phyloP scores from a whole-genome alignment of 2,888 invertebrate species.

The Mimachlamys varia region DNA sequence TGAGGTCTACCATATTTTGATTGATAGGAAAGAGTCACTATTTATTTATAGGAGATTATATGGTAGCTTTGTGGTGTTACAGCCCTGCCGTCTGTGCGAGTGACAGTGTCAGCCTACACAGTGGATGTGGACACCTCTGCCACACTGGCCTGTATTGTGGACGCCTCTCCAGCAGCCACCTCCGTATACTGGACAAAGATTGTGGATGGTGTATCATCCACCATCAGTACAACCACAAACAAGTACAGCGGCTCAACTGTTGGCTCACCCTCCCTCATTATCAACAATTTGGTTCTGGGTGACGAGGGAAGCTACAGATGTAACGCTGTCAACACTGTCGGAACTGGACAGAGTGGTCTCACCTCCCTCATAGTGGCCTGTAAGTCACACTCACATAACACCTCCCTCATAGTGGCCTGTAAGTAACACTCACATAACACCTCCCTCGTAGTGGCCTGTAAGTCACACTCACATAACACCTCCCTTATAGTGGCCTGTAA shows the following conservation, averaged over 20 bases:
- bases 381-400: neutral
- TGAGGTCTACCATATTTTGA: no score
- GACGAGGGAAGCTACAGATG: conserved; percentile 49
- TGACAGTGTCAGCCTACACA: conserved; percentile 36
- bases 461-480: no score
- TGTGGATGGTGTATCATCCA: conserved; percentile 12
- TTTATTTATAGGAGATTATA: no score
- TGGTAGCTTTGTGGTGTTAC: neutral
- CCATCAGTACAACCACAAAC: conserved; percentile 32
- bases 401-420: no score
- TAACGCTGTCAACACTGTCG: conserved; percentile 46
- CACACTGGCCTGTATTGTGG: conserved; percentile 28
- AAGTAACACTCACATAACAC: no score
- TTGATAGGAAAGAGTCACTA: no score
- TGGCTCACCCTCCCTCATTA: conserved; percentile 42
- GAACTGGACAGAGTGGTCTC: conserved; percentile 49
- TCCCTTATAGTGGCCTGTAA: no score
- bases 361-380: conserved; percentile 43
- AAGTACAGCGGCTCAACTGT: conserved; percentile 44
- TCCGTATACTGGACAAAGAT: conserved; percentile 45
- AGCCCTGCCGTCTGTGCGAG: neutral
- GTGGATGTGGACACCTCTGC: conserved; percentile 28
- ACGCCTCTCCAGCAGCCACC: conserved; percentile 44
- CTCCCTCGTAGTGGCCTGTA: no score
- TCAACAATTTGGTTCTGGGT: conserved; percentile 38